phyloP scores from a whole-genome alignment of 2,888 invertebrate genomes.

The Tenthredo scrophulariae region DNA sequence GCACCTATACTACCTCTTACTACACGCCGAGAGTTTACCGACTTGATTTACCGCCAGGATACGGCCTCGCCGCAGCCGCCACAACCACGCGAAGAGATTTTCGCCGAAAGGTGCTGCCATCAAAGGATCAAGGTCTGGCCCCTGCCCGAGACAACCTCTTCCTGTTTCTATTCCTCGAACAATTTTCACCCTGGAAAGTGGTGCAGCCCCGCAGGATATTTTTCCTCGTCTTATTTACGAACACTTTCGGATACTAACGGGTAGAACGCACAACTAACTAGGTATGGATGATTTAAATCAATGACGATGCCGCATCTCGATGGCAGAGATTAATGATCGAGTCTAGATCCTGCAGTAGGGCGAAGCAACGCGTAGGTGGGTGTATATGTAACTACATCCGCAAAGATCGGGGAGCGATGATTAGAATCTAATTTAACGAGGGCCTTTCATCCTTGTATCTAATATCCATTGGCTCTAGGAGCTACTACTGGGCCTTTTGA shows the following conservation, averaged over 20 bases:
- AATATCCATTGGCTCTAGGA: slow-evolving; percentile 65
- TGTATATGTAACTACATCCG: neutral
- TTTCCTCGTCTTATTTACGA: neutral
- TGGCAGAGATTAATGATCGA: slow-evolving; percentile 74
- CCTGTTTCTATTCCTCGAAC: neutral
- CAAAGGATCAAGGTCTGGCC: neutral
- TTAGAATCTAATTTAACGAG: slow-evolving; percentile 74
- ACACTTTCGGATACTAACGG: neutral
- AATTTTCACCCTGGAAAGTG: neutral
- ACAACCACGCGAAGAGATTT: slow-evolving; percentile 50
- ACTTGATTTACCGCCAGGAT: slow-evolving; percentile 71
- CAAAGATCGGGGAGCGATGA: slow-evolving; percentile 66
- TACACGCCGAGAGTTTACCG: slow-evolving; percentile 40
- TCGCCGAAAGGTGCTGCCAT: slow-evolving; percentile 30
- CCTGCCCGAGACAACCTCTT: neutral
- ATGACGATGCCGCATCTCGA: slow-evolving; percentile 72
- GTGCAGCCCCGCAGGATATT: neutral
- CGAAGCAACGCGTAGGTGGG: slow-evolving; percentile 57
- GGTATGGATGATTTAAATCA: slow-evolving; percentile 71
- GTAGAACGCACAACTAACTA: neutral
- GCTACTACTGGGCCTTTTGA: slow-evolving; percentile 65
- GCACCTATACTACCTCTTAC: neutral
- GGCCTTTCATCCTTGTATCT: slow-evolving; percentile 70
- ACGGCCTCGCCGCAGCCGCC: slow-evolving; percentile 63
- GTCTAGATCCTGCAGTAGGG: slow-evolving; percentile 62